Percentiles rank a stretch among this genome's conserved stretches.
These are phyloP conservation scores for Drosophila testacea DNA, from an alignment of 2,888 invertebrate genomes.

Conservation along the genomic window DNA sequence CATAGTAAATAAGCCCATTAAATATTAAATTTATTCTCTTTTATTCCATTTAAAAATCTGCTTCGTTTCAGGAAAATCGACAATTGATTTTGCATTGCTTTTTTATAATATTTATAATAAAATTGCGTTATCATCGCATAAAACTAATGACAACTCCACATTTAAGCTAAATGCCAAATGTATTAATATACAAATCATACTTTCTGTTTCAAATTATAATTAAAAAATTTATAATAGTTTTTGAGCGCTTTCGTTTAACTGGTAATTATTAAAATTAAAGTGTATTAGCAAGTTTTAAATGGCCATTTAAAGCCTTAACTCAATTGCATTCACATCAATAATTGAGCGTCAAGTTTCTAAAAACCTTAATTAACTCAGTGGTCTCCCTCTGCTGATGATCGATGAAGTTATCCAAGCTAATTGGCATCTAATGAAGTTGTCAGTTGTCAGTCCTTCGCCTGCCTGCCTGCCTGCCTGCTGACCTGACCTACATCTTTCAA, in stretches of 20 bases:
- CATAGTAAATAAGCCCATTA: no score
- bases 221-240: not conserved
- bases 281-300: slow-evolving; percentile 2
- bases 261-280: not conserved
- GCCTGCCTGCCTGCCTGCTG: slow-evolving; percentile 7
- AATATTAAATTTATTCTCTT: no score
- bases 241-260: not conserved
- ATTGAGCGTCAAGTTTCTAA: slow-evolving; percentile 23
- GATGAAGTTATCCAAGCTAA: slow-evolving; percentile 60
- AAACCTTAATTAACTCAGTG: slow-evolving; percentile 38
- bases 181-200: no score
- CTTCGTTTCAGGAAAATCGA: no score
- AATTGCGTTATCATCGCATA: no score
- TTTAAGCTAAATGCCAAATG: no score
- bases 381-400: slow-evolving; percentile 32
- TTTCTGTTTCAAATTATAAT: no score
- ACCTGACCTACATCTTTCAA: slow-evolving; percentile 46
- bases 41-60: no score
- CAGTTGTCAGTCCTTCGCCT: not conserved
- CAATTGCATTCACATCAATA: slow-evolving; percentile 11
- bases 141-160: no score
- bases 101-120: no score
- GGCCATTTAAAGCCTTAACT: not conserved
- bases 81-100: no score
- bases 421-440: slow-evolving; percentile 68